Base-by-base conservation (phyloP, 2,888 invertebrate species). In the Leptura quadrifasciata region DNA sequence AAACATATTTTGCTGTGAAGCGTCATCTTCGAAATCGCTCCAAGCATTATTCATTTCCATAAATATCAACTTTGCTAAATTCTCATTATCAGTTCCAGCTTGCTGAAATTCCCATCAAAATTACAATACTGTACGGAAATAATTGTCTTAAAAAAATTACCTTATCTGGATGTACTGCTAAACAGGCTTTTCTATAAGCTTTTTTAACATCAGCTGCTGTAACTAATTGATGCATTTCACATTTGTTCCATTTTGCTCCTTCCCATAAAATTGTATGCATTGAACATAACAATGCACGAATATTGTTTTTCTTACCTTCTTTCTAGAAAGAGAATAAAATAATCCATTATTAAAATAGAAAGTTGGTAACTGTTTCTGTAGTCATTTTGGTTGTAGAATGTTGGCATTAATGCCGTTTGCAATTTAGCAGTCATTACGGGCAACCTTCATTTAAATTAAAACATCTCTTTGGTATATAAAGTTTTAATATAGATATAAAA, bases 21-120 rank as follows among this genome's bases (percentile, higher is more conserved):
- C 91, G 89, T 96, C 96, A 87, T 94, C 95, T 88, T 98, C 98
- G 90, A 99, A 99, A 88, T 98, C 97, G 84, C 94, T 95, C 98
- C 99, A 99, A 20, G 99, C 99, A 88, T 98, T 98, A 90, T 98
- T 99, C 82, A 99, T 91, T 90, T 99, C 99, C 94, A 99, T 98
- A 90, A 99, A 99, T 86, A 99, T 97, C 88, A 98, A 91, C 90
- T 97, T 98, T 9, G 99, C 98, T 84, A 98, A 91, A 83, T 95
- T 94, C 90, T 99, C 98, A 88, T 99, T 95, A 27, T 95, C 94
- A 3, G 96, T 96, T 39, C 97, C 98, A 86, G 94, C 93, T 93
- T 98, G 96, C 98, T 98, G 91, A 64, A 61, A 75, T 52, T 73
- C 71, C 54, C 78, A 27, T 69, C 71, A 52, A 55, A 47, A 35